Base-by-base conservation (phyloP, 2,888 invertebrate genomes). In the Lobophora halterata region DNA sequence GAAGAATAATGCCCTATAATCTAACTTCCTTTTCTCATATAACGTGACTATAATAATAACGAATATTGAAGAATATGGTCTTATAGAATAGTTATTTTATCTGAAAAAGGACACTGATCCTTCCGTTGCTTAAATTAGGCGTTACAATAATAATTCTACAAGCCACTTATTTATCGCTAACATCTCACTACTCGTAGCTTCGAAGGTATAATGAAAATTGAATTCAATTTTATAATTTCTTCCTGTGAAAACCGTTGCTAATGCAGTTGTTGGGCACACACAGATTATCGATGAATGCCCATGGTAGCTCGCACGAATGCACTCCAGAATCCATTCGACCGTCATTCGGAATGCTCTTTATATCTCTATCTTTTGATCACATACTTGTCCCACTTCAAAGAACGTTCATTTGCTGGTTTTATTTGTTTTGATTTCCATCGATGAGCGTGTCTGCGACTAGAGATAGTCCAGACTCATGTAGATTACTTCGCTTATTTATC, bases 321-420 rank as follows among this genome's bases (percentile, higher is more conserved):
- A 61, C 63, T 59, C 59, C 19, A 25, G 62, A 65, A 66, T 68
- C 62, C 59, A 69, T 63, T 58, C 50, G 58, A 58, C 65, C 58
- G 58, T 61, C 60, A 53, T 63, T 61, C 55, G 59, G 60, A 58
- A 69, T 71, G 61, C 56, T 55, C 61, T 62, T 70, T 71, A 71
- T 73, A 69, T 65, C 62, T 26, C 16, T 56, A 59, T 67, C 65
- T 67, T 65, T 64, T 65, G 69, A 77, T 75, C 76, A 55, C 54
- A 43, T 44, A 45, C 40, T 34, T 32, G 46, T 37, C 42, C 42
- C 30, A 41, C 45, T 40, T 46, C 43, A 43, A 42, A 53, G 44
- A 36, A 27, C 38, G 19, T 44, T 24, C 35, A 23, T 48, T 41
- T 46, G 32, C 31, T 32, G 23, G 31, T 34, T 40, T 31, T 32